phyloP scores from a whole-genome alignment of 2,113 vertebrate genomes.

The Acanthisitta chloris region DNA sequence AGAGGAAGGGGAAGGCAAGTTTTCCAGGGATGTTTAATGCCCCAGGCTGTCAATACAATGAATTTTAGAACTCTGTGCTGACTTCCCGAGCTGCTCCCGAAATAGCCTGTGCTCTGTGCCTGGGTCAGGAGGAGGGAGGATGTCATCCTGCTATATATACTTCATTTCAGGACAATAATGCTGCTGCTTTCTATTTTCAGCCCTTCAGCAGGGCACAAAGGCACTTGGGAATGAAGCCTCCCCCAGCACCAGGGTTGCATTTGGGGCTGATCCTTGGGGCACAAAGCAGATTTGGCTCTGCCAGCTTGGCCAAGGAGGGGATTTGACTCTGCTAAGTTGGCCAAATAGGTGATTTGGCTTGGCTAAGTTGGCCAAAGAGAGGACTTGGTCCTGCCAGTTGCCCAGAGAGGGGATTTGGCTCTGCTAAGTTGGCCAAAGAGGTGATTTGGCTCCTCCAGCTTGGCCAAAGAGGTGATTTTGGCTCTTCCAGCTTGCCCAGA shows the following conservation, averaged over 20 bases:
- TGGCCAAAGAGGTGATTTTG: no score
- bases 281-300: no score
- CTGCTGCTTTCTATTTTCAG: constrained; percentile 22
- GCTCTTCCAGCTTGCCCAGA: no score
- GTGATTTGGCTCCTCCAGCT: no score
- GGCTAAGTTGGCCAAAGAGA: no score
- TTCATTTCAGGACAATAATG: not conserved
- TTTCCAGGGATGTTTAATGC: rapidly evolving
- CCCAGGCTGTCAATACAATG: rapidly evolving
- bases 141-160: constrained; percentile 2
- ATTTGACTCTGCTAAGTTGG: no score
- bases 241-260: no score
- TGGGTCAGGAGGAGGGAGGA: not conserved
- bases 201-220: not conserved
- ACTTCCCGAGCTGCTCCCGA: not conserved
- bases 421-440: no score
- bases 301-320: no score
- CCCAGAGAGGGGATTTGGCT: no score
- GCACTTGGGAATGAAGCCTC: not conserved
- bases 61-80: rapidly evolving
- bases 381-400: no score
- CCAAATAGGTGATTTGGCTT: no score
- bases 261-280: not conserved
- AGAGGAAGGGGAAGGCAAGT: not conserved
- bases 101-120: not conserved